These are phyloP conservation scores for Danaus chrysippus DNA, from an alignment of 2,888 invertebrate genomes.

Conservation along the genomic window DNA sequence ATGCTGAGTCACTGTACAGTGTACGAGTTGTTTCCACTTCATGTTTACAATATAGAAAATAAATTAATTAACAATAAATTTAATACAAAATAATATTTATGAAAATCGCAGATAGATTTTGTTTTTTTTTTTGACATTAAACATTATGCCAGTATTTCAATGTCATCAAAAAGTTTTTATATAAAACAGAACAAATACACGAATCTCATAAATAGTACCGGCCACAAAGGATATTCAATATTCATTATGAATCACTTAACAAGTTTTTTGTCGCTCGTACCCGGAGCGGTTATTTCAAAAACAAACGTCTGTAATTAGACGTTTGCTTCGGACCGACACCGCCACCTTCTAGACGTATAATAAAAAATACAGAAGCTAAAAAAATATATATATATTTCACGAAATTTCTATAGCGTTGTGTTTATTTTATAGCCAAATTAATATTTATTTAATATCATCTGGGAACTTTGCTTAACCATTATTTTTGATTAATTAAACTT, in stretches of 20 bases:
- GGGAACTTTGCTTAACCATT: too few relatives aligned
- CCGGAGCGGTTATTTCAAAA: constrained; percentile 65
- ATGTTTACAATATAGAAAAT: background rate
- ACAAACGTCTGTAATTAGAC: constrained; percentile 73
- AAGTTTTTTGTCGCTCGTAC: constrained; percentile 47
- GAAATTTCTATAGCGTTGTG: constrained; percentile 25
- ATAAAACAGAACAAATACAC: background rate
- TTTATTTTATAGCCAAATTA: constrained; percentile 19
- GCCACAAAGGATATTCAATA: constrained; percentile 12
- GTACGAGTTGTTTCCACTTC: background rate
- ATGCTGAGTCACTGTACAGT: constrained; percentile 58
- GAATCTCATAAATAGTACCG: background rate
- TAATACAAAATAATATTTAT: background rate
- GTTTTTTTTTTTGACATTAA: background rate
- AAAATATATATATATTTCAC: constrained; percentile 46
- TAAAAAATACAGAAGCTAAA: constrained; percentile 65
- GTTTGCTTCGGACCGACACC: constrained; percentile 47
- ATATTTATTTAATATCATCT: constrained; percentile 9
- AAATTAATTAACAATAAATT: background rate
- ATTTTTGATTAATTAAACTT: too few relatives aligned
- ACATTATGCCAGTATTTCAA: too few relatives aligned
- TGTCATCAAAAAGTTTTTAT: background rate
- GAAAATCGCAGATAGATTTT: background rate
- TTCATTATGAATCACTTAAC: constrained; percentile 26
- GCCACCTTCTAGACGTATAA: constrained; percentile 35